Evolutionary conservation across 2,888 invertebrate genomes (phyloP), one percentile per base, ranked within the genome.

Genomic region (Parasteatoda lunata): DNA sequence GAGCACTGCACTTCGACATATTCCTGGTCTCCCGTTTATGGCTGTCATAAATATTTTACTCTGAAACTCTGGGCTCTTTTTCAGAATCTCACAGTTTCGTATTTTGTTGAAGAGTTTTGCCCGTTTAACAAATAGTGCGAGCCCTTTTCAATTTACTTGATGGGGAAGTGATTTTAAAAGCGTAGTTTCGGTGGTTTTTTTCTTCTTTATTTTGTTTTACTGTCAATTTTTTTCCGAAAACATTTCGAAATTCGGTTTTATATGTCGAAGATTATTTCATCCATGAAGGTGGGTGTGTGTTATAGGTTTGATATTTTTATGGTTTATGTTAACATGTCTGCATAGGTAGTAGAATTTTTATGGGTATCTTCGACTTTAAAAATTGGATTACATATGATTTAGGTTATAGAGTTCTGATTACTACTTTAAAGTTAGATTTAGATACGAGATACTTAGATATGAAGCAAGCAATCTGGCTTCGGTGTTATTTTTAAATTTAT

Each of bases 21-120:
- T 65, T 49, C 64, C 54, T 49, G 48, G 54, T 5, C 71, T 54
- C 47, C 15, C 59, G 77, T 86, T 84, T 86, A 86, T 86, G 65
- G 76, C 71, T 45, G 66, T 15, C 77, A 86, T 86, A 86, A 86
- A 86, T 86, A 86, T 86, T 80, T 77, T 48, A 80, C 71, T 79
- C 72, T 70, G 66, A 48, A 65, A 69, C 76, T 30, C 54, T 45
- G 11, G 64, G 49, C 65, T 75, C 68, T 73, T 86, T 86, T 86
- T 69, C 51, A 70, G 79, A 85, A 85, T 78, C 52, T 70, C 83
- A 52, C 49, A 51, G 76, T 51, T 75, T 30, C 30, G 30, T n/a
- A 76, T 82, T 82, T 75, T 82, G 77, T n/a, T 76, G 79, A 76
- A 68, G 73, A 78, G 64, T 81, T 81, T 30, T 54, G 71, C 69